These are phyloP conservation scores for Bos javanicus DNA, from an alignment of 2,113 vertebrate species.

Conservation along the genomic window DNA sequence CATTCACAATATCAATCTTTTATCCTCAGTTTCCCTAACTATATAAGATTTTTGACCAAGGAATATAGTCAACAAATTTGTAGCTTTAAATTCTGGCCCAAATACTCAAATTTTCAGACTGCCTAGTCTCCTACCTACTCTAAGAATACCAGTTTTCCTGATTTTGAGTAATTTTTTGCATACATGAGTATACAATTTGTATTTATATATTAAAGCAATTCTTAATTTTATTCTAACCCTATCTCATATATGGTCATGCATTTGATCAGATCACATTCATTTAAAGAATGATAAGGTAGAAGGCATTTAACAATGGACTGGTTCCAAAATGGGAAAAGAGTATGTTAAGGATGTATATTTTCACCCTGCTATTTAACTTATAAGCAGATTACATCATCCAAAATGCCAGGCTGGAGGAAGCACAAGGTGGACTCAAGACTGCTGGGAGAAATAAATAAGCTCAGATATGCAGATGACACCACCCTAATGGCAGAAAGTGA, in stretches of 20 bases:
- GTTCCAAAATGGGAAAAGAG: background rate
- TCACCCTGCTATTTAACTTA: background rate
- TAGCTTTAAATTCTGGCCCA: background rate
- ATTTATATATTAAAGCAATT: background rate
- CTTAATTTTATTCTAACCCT: background rate
- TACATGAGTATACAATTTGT: background rate
- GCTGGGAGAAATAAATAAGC: background rate
- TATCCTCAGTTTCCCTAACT: background rate
- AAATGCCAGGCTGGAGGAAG: background rate
- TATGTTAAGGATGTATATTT: background rate
- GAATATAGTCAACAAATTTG: background rate
- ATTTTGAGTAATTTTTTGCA: background rate
- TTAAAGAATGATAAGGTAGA: background rate
- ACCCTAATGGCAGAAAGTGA: background rate
- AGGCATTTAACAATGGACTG: background rate
- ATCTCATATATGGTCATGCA: background rate
- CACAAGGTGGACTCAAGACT: background rate
- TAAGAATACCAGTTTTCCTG: background rate
- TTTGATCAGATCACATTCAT: background rate
- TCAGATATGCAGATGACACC: background rate
- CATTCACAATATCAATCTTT: background rate
- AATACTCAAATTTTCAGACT: background rate
- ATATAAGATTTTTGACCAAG: background rate
- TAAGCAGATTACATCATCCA: background rate
- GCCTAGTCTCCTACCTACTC: background rate